Percentiles rank a stretch among this genome's conserved stretches.
These are phyloP conservation scores for Barbus barbus DNA, from an alignment of 2,113 vertebrate genomes.

Conservation along the genomic window DNA sequence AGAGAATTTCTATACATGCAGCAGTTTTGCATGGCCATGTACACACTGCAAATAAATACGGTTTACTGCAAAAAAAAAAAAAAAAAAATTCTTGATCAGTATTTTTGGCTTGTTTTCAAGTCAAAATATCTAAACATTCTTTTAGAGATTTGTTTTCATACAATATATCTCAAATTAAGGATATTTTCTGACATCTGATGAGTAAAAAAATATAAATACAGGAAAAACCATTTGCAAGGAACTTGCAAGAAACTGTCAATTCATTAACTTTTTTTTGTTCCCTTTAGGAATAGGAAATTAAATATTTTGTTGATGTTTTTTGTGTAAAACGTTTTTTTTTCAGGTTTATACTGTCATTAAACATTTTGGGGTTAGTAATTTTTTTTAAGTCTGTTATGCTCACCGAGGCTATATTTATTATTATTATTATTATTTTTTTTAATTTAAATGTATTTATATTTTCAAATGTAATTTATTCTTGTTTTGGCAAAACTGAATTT, in stretches of 20 bases:
- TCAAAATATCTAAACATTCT: background rate
- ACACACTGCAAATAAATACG: background rate
- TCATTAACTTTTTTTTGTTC: background rate
- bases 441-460: background rate
- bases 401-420: too few relatives aligned
- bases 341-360: background rate
- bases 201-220: background rate
- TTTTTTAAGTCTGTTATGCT: background rate
- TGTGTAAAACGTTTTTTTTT: background rate
- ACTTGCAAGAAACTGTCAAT: too few relatives aligned
- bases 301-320: background rate
- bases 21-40: constrained; percentile 4
- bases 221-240: background rate
- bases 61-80: too few relatives aligned
- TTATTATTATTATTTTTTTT: background rate
- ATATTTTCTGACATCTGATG: background rate
- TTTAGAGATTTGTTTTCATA: background rate
- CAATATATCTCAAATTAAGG: background rate
- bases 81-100: background rate
- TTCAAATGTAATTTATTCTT: background rate
- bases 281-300: background rate
- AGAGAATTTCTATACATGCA: background rate
- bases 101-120: background rate
- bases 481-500: background rate
- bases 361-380: background rate